Percentiles rank a stretch among this genome's conserved stretches.
phyloP scores from a whole-genome alignment of 2,797 vertebrate genomes.

The Malacoctenus gilli region DNA sequence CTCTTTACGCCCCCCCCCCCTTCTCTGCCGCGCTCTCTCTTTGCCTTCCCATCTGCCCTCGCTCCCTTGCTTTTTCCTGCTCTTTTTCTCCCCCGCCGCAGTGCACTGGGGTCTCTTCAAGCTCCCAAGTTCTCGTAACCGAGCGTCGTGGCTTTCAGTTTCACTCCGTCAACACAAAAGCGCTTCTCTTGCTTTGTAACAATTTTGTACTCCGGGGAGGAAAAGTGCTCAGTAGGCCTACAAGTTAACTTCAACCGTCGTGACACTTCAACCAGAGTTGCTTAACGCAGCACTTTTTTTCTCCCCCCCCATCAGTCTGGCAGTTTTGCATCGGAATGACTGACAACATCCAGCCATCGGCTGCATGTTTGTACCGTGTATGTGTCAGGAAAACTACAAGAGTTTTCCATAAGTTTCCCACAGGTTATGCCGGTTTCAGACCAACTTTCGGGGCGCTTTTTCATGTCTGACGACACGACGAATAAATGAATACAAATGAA shows the following conservation, averaged over 20 bases:
- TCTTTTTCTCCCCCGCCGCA: slow-evolving; percentile 7
- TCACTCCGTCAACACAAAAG: slow-evolving; percentile 72
- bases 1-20: slow-evolving; percentile 13
- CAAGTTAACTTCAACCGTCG: slow-evolving; percentile 68
- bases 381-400: slow-evolving; percentile 55
- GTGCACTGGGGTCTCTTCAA: slow-evolving; percentile 38
- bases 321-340: slow-evolving; percentile 61
- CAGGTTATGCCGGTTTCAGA: slow-evolving; percentile 29
- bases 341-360: slow-evolving; percentile 64
- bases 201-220: slow-evolving; percentile 72
- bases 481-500: slow-evolving; percentile 64
- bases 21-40: slow-evolving; percentile 9
- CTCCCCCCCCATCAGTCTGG: slow-evolving; percentile 60
- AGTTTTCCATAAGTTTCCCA: slow-evolving; percentile 51
- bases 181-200: slow-evolving; percentile 72
- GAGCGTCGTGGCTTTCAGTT: slow-evolving; percentile 58
- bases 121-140: slow-evolving; percentile 57
- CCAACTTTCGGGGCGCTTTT: slow-evolving; percentile 43
- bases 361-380: slow-evolving; percentile 64
- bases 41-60: slow-evolving; percentile 46
- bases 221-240: slow-evolving; percentile 58
- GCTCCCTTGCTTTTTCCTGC: slow-evolving; percentile 23
- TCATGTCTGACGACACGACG: slow-evolving; percentile 39
- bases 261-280: slow-evolving; percentile 65
- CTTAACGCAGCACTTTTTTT: slow-evolving; percentile 67